These are phyloP conservation scores for Neodon shergylaensis DNA, from an alignment of 2,113 vertebrate species.

Conservation along the genomic window DNA sequence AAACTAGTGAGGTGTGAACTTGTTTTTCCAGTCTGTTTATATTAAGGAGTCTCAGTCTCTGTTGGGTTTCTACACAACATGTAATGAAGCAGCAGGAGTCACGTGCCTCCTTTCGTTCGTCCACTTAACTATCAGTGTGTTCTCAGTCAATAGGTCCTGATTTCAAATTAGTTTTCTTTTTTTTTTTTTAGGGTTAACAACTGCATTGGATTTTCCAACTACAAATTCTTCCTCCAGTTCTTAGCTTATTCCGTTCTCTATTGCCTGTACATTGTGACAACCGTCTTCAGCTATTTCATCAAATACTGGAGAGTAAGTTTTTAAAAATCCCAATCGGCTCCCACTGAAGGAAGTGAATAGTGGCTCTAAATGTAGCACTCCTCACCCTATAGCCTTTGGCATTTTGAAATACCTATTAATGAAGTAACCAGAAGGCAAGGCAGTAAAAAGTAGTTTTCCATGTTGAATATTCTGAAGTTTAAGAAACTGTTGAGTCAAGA, in stretches of 20 bases:
- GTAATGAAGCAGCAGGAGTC: constrained; percentile 13
- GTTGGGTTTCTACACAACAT: neutral
- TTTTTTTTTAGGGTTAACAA: constrained; percentile 94
- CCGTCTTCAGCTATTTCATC: constrained; percentile 97
- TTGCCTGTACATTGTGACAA: constrained; percentile 94
- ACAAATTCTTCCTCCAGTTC: constrained; percentile 99
- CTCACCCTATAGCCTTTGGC: neutral
- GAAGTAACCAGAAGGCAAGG: neutral
- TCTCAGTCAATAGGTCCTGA: constrained; percentile 62
- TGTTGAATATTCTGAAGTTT: constrained; percentile 39
- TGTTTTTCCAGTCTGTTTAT: constrained; percentile 41
- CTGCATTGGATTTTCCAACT: constrained; percentile 99
- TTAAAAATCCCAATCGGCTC: neutral
- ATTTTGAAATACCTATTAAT: constrained; percentile 51
- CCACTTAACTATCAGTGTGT: constrained; percentile 9
- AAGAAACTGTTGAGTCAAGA: constrained; percentile 34
- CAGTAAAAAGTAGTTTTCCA: constrained; percentile 12
- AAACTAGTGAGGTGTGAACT: constrained; percentile 49
- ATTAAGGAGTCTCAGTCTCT: constrained; percentile 15
- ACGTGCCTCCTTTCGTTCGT: neutral
- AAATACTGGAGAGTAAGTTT: constrained; percentile 98
- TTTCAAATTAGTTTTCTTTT: constrained; percentile 79
- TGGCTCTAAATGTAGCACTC: neutral
- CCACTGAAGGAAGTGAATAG: neutral
- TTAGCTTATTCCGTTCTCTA: constrained; percentile 97